Evolutionary conservation across 64 coral and sea anemone species (phyloP).

Genomic region (Dendrophyllia cribrosa): DNA sequence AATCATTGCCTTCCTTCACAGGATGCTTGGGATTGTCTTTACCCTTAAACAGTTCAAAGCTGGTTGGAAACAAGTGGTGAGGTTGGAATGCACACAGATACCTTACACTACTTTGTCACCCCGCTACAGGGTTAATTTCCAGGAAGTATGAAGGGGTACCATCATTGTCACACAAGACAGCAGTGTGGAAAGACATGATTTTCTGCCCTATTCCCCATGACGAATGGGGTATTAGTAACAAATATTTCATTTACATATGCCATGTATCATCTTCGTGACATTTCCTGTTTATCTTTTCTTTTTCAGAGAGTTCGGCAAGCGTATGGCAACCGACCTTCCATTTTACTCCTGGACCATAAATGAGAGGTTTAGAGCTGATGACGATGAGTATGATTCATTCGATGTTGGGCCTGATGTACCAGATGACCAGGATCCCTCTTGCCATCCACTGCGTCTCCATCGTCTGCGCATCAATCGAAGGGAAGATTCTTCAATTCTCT

Average conservation of each 20-base stretch:
- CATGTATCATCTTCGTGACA: not conserved
- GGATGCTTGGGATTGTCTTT: slow-evolving; percentile 45
- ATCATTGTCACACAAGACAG: too few relatives aligned
- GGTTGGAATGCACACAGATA: too few relatives aligned
- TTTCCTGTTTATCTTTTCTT: not conserved
- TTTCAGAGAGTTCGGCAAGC: slow-evolving; percentile 70
- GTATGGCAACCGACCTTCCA: slow-evolving; percentile 66
- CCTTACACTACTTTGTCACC: too few relatives aligned
- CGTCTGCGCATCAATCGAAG: slow-evolving; percentile 46
- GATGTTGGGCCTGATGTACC: slow-evolving; percentile 34
- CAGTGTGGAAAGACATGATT: too few relatives aligned
- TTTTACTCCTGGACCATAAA: slow-evolving; percentile 76
- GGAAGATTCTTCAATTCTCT: slow-evolving; percentile 69
- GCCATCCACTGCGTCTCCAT: slow-evolving; percentile 64
- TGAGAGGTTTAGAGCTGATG: slow-evolving; percentile 52
- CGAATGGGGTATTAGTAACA: too few relatives aligned
- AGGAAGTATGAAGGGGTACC: too few relatives aligned
- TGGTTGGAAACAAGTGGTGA: slow-evolving; percentile 46
- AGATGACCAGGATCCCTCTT: slow-evolving; percentile 34
- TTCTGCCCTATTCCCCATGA: too few relatives aligned
- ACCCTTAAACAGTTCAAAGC: slow-evolving; percentile 73
- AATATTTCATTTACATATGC: too few relatives aligned
- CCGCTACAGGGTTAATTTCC: too few relatives aligned
- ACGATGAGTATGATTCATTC: slow-evolving; percentile 30
- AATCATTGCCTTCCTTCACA: slow-evolving; percentile 48